Evolutionary conservation across 2,113 vertebrate genomes (phyloP), one percentile per base, ranked within the genome.

Genomic region (Chloebia gouldiae): DNA sequence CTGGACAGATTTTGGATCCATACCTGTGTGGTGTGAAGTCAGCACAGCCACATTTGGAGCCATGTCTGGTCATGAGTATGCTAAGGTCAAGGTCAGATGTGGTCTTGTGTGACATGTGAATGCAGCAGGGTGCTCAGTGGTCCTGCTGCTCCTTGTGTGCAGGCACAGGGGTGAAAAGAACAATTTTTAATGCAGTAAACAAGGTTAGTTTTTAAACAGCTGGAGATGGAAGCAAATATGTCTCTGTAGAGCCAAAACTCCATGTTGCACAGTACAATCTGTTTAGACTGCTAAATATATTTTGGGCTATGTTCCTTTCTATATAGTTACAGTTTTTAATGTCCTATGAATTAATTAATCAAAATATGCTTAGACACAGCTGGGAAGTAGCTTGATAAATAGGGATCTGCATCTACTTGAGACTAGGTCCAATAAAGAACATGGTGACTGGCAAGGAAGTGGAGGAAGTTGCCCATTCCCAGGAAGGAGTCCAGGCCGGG

Each of bases 31-130:
- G 17, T 44, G 33, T 0, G 1, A 83, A 57, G 40, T 25, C 70
- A 72, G 53, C 35, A 30, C 3, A 86, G 30, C 16, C 31, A 21
- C 45, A 31, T 16, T 33, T 31, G 22, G 56, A 91, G 25, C 14
- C 31, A 45, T 0, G 0, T 63, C 28, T 73, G 50, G 50, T 47
- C 25, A 15, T 13, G 9, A 61, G 14, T 5, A 2, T 39, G 42
- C 56, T 63, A 10, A 73, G 27, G 44, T n/a, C 51, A 51, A 54
- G 56, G 33, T 68, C 1, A 4, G 49, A 51, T 28, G 37, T 35
- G 45, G 22, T 54, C 19, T 68, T 50, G 35, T 78, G 44, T 51
- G n/a, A 71, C 12, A 47, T 73, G 28, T 50, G 40, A 69, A 69
- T 0, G 15, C 45, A 45, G 25, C 18, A 61, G n/a, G 16, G n/a